Evolutionary conservation across 2,888 invertebrate species (phyloP).

Genomic region (Norana najaformis): DNA sequence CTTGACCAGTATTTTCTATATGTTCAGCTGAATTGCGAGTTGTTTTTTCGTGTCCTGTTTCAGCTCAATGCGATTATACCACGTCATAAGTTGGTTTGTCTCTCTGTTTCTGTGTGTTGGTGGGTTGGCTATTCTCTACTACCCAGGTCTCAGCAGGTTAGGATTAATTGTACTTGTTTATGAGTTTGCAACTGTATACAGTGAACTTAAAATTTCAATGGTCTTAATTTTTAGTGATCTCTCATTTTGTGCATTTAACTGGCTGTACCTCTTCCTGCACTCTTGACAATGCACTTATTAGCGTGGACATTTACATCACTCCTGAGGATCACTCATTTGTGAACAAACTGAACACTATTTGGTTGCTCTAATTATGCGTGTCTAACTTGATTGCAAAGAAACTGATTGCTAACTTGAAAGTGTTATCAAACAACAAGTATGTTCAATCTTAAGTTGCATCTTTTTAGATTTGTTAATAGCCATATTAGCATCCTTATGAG

Average conservation of each 20-base stretch:
- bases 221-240: too few species aligned
- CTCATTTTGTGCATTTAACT: not conserved
- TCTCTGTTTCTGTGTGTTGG: not conserved
- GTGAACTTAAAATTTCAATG: too few species aligned
- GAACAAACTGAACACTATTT: not conserved
- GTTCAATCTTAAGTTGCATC: not conserved
- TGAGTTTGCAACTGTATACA: not conserved
- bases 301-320: not conserved
- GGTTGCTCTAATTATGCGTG: not conserved
- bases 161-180: not conserved
- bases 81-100: not conserved
- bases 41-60: not conserved
- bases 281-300: not conserved
- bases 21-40: not conserved
- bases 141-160: conserved; percentile 23
- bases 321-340: not conserved
- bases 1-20: not conserved
- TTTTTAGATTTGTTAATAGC: not conserved
- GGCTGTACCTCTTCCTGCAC: not conserved
- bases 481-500: too few species aligned
- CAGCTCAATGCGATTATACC: not conserved
- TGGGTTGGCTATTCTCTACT: conserved; percentile 22
- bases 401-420: not conserved
- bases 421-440: too few species aligned
- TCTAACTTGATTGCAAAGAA: not conserved